Base-by-base conservation (phyloP, 2,797 vertebrate genomes). In the Pempheris klunzingeri region DNA sequence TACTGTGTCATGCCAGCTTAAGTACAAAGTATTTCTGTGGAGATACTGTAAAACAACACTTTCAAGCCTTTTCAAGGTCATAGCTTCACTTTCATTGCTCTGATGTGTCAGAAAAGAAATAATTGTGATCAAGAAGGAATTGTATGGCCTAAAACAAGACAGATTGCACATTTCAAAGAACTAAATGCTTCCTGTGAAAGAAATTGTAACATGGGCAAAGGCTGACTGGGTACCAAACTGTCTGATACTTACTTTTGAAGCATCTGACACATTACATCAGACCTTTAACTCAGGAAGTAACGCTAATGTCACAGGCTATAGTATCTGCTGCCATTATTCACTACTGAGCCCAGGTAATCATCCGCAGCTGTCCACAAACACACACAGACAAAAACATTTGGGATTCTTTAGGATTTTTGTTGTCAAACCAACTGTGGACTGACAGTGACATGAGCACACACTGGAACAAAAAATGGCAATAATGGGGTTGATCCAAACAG, bases 261-360 rank as follows among this genome's bases (percentile, higher is more conserved):
- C 39, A 12, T 57, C 54, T 82, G 75, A 81, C 66, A 46, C 52
- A 47, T 78, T 83, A 83, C 66, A 77, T 84, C 59, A 81, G 65
- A 77, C 26, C 26, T 85, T 64, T 61, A 79, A 47, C 13, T 64
- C 74, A 67, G 83, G 75, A 90, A 80, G 67, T 66, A 81, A 86
- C 12, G 62, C 62, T 82, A 53, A 82, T 77, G 60, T 82, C 74
- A 84, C 69, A 85, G 62, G 7, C 71, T 39, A 46, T 39, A 34
- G 46, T 55, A 64, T 85, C 61, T 81, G 36, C 60, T 28, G 55
- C 69, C 43, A 64, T 60, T 24, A 69, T 32, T 36, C 55, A 49
- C 65, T 32, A 10, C 7, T 72, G 47, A 71, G 41, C 36, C 43
- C 68, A 79, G 63, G 61, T 80, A 90, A 90, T 82, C 54, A 71